Conservation (phyloP, 1,140 invertebrate species). For the Pogonomyrmex californicus region DNA sequence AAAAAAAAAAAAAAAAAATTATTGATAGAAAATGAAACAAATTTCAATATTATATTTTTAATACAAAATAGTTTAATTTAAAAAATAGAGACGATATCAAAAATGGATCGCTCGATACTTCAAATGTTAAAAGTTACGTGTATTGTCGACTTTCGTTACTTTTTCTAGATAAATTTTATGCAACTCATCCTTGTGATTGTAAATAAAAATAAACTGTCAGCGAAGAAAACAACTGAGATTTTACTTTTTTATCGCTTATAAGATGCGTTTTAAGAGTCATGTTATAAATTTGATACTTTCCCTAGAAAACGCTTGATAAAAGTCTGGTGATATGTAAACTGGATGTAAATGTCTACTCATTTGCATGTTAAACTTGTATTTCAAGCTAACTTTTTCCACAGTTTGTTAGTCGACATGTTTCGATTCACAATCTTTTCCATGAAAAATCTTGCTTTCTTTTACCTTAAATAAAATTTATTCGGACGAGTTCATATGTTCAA, state of each 20-base stretch:
- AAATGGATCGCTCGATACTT: no score
- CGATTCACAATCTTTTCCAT: background rate
- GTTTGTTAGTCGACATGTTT: background rate
- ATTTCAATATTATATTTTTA: no score
- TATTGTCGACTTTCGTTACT: background rate
- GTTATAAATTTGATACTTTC: background rate
- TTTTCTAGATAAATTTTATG: background rate
- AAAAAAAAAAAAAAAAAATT: no score
- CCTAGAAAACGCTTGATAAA: background rate
- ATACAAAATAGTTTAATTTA: no score
- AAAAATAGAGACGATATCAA: no score
- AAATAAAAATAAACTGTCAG: background rate
- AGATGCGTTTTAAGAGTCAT: background rate
- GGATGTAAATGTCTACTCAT: slow-evolving; percentile 13
- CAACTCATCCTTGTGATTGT: background rate
- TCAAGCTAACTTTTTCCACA: background rate
- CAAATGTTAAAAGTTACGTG: no score
- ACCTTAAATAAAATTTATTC: background rate
- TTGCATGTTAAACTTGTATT: slow-evolving; percentile 5
- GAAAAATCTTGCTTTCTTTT: background rate
- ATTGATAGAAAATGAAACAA: no score
- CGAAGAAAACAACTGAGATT: background rate
- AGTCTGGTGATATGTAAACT: background rate
- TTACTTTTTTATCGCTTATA: background rate
- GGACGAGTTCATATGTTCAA: background rate